These are phyloP conservation scores for Lycopodina hypogea DNA, from an alignment of 37 sponge, comb jelly and placozoan species.

Conservation along the genomic window DNA sequence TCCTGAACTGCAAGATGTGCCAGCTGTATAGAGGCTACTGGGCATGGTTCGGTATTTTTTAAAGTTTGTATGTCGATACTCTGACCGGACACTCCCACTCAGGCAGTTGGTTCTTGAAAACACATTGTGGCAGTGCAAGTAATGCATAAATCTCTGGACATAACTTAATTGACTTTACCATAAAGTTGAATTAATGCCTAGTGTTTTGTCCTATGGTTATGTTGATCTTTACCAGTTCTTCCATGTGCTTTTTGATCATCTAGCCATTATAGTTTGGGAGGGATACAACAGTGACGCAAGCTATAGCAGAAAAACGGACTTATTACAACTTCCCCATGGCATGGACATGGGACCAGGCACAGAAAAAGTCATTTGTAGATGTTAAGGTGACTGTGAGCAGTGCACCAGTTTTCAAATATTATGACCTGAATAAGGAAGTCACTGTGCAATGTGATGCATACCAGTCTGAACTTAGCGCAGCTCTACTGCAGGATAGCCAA, in stretches of 20 bases:
- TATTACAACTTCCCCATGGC: too few species aligned
- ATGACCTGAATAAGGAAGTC: conserved; percentile 15
- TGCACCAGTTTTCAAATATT: conserved; percentile 22
- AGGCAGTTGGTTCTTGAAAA: conserved; percentile 10
- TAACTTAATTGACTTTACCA: too few species aligned
- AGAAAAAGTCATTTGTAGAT: background rate
- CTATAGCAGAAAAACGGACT: too few species aligned
- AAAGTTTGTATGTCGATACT: conserved; percentile 53
- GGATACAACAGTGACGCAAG: too few species aligned
- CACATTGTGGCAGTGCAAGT: too few species aligned
- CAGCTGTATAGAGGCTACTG: conserved; percentile 39
- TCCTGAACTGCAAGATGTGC: too few species aligned
- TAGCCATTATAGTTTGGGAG: too few species aligned
- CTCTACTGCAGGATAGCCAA: conserved; percentile 44
- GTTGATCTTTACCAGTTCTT: too few species aligned
- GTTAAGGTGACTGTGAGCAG: conserved; percentile 22
- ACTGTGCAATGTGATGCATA: conserved; percentile 19
- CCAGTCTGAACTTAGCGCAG: conserved; percentile 29
- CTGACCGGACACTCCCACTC: conserved; percentile 11
- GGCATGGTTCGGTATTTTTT: conserved; percentile 39
- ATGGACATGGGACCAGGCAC: background rate
- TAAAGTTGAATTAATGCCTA: background rate
- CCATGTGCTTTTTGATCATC: too few species aligned
- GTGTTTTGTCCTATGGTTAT: too few species aligned
- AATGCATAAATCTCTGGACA: conserved; percentile 34